Conservation (phyloP, 2,797 vertebrate genomes). For the Urocyon cinereoargenteus region DNA sequence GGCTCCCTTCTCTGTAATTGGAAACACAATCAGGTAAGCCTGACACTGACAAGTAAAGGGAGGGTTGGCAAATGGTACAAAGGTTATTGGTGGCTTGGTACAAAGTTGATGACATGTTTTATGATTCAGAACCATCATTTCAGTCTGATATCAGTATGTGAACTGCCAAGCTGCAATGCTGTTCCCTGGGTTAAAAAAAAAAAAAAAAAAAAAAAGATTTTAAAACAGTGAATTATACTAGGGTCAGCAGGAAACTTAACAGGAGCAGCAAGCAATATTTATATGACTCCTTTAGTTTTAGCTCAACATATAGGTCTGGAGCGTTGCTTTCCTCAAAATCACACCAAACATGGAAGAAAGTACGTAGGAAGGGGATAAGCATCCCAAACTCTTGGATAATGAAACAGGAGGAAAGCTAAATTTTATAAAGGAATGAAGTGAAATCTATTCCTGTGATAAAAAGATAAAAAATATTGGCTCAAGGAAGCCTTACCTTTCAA, state of each 20-base stretch:
- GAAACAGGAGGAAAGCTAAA: constrained; percentile 58
- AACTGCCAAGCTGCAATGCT: constrained; percentile 92
- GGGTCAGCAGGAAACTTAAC: constrained; percentile 90
- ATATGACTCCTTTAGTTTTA: constrained; percentile 77
- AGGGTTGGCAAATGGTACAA: constrained; percentile 92
- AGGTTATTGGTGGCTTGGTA: constrained; percentile 93
- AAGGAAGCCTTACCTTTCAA: constrained; percentile 80
- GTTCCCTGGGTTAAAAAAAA: constrained; percentile 86
- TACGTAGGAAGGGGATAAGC: constrained; percentile 65
- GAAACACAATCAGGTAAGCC: constrained; percentile 98
- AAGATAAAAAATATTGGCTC: constrained; percentile 79
- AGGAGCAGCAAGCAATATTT: constrained; percentile 87
- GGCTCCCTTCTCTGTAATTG: constrained; percentile 95
- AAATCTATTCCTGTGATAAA: constrained; percentile 73
- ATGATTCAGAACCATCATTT: constrained; percentile 95
- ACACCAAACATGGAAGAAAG: constrained; percentile 65
- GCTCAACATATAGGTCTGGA: constrained; percentile 69
- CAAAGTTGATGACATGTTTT: constrained; percentile 95
- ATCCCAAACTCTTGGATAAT: constrained; percentile 64
- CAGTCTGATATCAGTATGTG: constrained; percentile 94
- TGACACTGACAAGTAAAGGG: constrained; percentile 90
- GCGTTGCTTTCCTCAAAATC: constrained; percentile 61
- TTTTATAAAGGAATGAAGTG: constrained; percentile 77
- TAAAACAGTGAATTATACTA: constrained; percentile 89
- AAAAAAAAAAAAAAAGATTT: constrained; percentile 88